Evolutionary conservation across 1,140 invertebrate genomes (phyloP), one percentile per base, ranked within the genome.

Genomic region (Bombus affinis): DNA sequence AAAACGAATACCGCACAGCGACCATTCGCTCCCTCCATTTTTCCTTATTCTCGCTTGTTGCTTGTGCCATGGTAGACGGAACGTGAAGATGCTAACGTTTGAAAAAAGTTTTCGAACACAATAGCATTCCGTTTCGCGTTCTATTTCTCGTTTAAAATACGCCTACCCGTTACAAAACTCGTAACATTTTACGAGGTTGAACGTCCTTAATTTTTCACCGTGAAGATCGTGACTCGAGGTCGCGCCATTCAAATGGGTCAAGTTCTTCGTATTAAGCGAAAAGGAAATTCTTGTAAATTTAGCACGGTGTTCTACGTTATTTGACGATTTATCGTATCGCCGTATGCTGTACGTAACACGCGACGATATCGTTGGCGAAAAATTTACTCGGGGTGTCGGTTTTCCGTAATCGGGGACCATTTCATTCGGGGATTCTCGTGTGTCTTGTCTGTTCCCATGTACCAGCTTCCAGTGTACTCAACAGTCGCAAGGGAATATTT

Each of bases 401-500:
- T 57, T 8, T 10, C 4, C 57, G 71, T 80, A 57, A 85, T 81
- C 71, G 71, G 10, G 6, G 12, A 57, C 32, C 70, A 57, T 81
- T 85, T 74, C 35, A 78, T 28, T 59, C 35, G 13, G 22, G 22
- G 47, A 71, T 81, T 81, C 28, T 35, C 83, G 59, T 37, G 42
- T 37, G 32, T 57, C 71, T 44, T 25, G 65, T 12, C 18, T 65
- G 53, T 53, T 83, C 72, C n/a, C 66, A 10, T 85, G 73, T 32
- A 73, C 65, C 71, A 42, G 44, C 53, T 71, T 80, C 76, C 85
- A n/a, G 77, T 72, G 57, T 57, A 66, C 74, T 82, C 80, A 44
- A 72, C 80, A 79, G 44, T 76, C 77, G 85, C 74, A 18, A 75
- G 78, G 47, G 87, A 86, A 88, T 92, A 87, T 90, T 91, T 91